A percentile compares a stretch with the other conserved stretches of the same genome.
phyloP scores from a whole-genome alignment of 2,888 invertebrate species.

The Phoronis australis region DNA sequence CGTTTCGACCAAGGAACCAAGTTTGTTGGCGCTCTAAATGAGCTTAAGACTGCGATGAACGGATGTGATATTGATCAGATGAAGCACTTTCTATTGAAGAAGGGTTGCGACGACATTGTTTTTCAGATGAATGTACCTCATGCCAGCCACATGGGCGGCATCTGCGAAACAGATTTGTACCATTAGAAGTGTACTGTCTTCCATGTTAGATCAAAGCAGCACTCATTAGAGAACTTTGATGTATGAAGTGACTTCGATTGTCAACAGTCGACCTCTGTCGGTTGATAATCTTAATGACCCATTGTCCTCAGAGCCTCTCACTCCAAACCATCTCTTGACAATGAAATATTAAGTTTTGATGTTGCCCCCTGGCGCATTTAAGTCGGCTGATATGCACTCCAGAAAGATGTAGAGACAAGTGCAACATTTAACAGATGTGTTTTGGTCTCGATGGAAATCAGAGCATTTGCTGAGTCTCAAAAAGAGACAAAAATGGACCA shows the following conservation, averaged over 20 bases:
- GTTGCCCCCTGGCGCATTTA: constrained; percentile 5
- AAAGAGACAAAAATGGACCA: constrained; percentile 15
- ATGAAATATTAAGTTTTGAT: constrained; percentile 11
- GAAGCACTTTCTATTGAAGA: background rate
- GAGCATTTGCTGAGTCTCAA: constrained; percentile 16
- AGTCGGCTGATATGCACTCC: background rate
- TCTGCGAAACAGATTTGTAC: constrained; percentile 10
- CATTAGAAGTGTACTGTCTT: constrained; percentile 1
- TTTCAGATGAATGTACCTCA: constrained; percentile 2
- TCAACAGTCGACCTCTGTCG: constrained; percentile 18
- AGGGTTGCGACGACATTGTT: background rate
- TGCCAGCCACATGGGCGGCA: constrained; percentile 5
- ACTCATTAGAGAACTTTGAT: constrained; percentile 14
- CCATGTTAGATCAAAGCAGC: background rate
- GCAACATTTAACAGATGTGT: constrained; percentile 18
- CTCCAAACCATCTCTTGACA: constrained; percentile 19
- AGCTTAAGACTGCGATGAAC: constrained; percentile 10
- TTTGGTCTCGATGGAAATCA: constrained; percentile 20
- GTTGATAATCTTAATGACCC: constrained; percentile 13
- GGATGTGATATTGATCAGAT: background rate
- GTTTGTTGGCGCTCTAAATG: constrained; percentile 23
- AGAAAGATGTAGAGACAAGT: constrained; percentile 3
- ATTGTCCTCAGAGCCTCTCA: constrained; percentile 12
- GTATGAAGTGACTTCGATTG: constrained; percentile 14
- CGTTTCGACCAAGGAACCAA: constrained; percentile 25